Base-by-base conservation (phyloP, 2,797 vertebrate genomes). In the Chaenodraco wilsoni region DNA sequence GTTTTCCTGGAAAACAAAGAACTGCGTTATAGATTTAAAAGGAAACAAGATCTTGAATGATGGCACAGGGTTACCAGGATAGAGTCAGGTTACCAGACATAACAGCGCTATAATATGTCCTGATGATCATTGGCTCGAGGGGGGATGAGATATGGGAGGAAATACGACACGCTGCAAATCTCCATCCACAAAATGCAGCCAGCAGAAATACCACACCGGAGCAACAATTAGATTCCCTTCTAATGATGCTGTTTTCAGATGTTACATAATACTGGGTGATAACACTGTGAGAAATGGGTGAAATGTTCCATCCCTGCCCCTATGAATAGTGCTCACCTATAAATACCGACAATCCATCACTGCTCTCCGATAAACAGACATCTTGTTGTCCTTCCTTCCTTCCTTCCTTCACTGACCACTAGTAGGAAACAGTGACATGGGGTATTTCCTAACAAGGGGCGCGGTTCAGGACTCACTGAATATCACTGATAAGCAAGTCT, bases 391-490 rank as follows among this genome's bases (percentile, higher is more conserved):
- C 73, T 78, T 89, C 77, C 81, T 78, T 89, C 77, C 81, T 78
- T 89, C 77, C 81, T 84, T 88, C 75, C 68, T 77, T 11, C 52
- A 5, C 68, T 27, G 69, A 15, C 54, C 27, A 31, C 17, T 43
- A 37, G 71, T 48, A 83, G 77, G 84, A 87, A 82, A 67, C 69
- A 0, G 49, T 73, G 76, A 82, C 83, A 83, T 45, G 27, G 50
- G 33, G 51, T 58, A 74, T 82, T 90, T 91, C 88, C 87, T 84
- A 17, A 33, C n/a, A 5, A 19, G 69, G 78, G 79, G 78, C 3
- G 12, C 1, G 4, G 51, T 44, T 76, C 8, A 4, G 2, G 0
- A 9, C 73, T 80, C 67, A 61, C 33, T 37, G 57, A 82, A 72
- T 76, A 62, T 77, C 51, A 44, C 72, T 13, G 73, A 85, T 78